Evolutionary conservation across 2,113 vertebrate species (phyloP).

Genomic region (Glareola pratincola): DNA sequence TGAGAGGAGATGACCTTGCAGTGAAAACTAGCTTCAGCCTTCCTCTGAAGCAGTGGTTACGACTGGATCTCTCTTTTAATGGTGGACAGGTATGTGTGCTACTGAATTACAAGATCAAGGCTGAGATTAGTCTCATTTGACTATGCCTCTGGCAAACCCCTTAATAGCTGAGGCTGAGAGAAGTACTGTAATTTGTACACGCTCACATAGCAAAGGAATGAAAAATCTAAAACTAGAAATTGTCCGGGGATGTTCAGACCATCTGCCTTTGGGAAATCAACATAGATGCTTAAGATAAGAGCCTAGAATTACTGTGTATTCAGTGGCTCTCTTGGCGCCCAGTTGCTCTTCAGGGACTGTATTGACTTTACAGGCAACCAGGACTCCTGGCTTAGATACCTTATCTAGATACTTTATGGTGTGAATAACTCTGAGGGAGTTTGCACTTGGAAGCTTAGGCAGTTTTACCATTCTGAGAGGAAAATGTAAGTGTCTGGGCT

Average conservation of each 20-base stretch:
- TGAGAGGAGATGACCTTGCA: slow-evolving; percentile 79
- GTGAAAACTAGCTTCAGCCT: slow-evolving; percentile 74
- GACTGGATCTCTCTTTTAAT: slow-evolving; percentile 82
- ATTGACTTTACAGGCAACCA: not conserved
- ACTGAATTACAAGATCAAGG: not conserved
- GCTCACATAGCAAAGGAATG: not conserved
- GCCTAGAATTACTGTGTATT: not conserved
- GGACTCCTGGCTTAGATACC: not conserved
- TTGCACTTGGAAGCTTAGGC: not conserved
- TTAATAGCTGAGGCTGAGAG: not conserved
- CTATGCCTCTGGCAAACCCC: not conserved
- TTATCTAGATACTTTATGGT: not conserved
- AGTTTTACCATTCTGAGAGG: not conserved
- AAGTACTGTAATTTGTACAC: not conserved
- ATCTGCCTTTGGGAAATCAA: not conserved
- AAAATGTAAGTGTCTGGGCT: not conserved
- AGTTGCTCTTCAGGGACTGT: not conserved
- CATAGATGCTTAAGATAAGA: not conserved
- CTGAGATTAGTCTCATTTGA: not conserved
- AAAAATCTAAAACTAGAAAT: not conserved
- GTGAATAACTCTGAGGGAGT: not conserved
- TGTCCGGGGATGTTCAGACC: not conserved
- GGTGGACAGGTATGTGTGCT: slow-evolving; percentile 77
- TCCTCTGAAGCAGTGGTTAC: slow-evolving; percentile 84
- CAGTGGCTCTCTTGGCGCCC: not conserved